Evolutionary conservation across 1,140 invertebrate species (phyloP).

Genomic region (Chrysomallon squamiferum): DNA sequence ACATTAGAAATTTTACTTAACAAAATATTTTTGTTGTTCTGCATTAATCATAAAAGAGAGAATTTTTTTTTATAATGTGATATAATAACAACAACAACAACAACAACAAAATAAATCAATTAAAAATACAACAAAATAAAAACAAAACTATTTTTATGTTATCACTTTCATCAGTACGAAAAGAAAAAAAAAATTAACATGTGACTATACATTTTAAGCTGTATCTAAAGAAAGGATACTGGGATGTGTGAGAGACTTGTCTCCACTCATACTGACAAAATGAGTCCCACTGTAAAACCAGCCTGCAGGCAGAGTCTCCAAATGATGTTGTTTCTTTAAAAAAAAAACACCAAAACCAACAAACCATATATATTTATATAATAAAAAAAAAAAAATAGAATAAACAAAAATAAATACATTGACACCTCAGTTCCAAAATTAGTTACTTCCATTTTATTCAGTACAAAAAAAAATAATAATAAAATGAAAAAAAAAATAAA

Average conservation of each 20-base stretch:
- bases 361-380: background rate
- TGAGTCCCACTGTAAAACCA: slow-evolving; percentile 57
- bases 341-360: background rate
- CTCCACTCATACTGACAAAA: slow-evolving; percentile 47
- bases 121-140: too few relatives aligned
- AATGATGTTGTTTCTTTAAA: slow-evolving; percentile 42
- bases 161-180: background rate
- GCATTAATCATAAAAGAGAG: too few relatives aligned
- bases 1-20: too few relatives aligned
- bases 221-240: slow-evolving; percentile 33
- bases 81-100: too few relatives aligned
- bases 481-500: background rate
- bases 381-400: too few relatives aligned
- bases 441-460: background rate
- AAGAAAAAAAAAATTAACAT: background rate
- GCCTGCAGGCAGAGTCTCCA: slow-evolving; percentile 43
- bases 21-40: too few relatives aligned
- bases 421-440: background rate
- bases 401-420: background rate
- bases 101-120: too few relatives aligned
- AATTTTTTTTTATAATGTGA: too few relatives aligned
- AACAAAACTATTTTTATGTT: background rate
- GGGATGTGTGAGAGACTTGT: slow-evolving; percentile 39
- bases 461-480: background rate
- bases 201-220: background rate